Evolutionary conservation across 2,113 vertebrate genomes (phyloP).

Genomic region (Pseudolaguvia tuberculata): DNA sequence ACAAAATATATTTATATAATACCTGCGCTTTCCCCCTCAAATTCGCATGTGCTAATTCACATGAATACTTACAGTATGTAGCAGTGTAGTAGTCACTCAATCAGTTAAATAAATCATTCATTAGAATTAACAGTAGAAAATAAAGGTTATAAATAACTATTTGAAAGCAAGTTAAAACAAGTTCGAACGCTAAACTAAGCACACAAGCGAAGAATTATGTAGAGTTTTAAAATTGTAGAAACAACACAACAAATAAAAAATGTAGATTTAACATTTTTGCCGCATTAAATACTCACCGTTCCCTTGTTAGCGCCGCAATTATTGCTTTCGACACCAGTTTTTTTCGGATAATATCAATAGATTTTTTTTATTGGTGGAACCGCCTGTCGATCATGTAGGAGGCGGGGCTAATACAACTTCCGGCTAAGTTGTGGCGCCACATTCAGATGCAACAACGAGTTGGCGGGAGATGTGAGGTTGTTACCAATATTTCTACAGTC

Average conservation of each 20-base stretch:
- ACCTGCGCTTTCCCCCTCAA: too few relatives aligned
- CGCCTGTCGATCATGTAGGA: neutral
- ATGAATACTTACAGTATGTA: neutral
- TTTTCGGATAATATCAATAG: neutral
- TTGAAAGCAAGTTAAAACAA: too few relatives aligned
- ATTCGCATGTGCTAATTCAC: neutral
- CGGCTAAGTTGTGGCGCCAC: slow-evolving; percentile 39
- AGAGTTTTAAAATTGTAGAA: too few relatives aligned
- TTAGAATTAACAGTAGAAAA: too few relatives aligned
- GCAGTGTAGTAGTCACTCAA: neutral
- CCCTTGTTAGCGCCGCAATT: too few relatives aligned
- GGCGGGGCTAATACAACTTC: neutral
- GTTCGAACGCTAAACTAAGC: too few relatives aligned
- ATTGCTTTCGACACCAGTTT: too few relatives aligned
- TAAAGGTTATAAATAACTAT: too few relatives aligned
- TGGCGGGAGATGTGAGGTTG: slow-evolving; percentile 44
- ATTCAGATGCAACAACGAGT: slow-evolving; percentile 29
- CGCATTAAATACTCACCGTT: neutral
- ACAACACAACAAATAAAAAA: too few relatives aligned
- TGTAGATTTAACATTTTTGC: too few relatives aligned
- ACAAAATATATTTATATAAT: neutral
- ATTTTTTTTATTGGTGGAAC: slow-evolving; percentile 11
- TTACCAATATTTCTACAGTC: neutral
- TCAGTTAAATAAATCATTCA: too few relatives aligned
- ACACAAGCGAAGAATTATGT: too few relatives aligned